phyloP scores from a whole-genome alignment of 2,888 invertebrate genomes.

The Listrodromus nycthemerus region DNA sequence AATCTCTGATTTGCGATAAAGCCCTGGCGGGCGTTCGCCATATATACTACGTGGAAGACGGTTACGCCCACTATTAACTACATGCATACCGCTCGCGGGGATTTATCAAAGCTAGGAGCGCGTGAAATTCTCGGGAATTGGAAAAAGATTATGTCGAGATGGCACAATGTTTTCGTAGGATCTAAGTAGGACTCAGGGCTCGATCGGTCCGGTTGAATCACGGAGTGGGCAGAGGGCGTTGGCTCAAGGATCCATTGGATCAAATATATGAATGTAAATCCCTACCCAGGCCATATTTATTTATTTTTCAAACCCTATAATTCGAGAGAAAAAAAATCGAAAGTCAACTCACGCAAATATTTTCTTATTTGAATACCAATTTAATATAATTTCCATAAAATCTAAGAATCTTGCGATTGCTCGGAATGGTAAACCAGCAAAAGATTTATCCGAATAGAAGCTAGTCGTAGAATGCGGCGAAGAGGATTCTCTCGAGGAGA shows the following conservation, averaged over 20 bases:
- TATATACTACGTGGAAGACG: conserved; percentile 62
- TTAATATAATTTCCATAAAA: conserved; percentile 18
- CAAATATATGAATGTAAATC: background rate
- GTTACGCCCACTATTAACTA: conserved; percentile 76
- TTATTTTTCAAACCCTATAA: background rate
- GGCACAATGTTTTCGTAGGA: background rate
- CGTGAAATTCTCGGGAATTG: conserved; percentile 65
- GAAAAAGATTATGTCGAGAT: conserved; percentile 32
- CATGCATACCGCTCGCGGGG: conserved; percentile 72
- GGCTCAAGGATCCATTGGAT: background rate
- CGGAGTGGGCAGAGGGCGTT: background rate
- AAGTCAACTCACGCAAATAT: background rate
- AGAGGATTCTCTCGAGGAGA: conserved; percentile 34
- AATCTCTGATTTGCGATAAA: conserved; percentile 70
- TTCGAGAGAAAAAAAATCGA: background rate
- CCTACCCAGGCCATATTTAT: background rate
- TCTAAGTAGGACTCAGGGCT: background rate
- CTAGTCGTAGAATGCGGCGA: conserved; percentile 30
- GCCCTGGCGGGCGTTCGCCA: conserved; percentile 70
- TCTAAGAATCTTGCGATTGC: background rate
- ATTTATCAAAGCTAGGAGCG: conserved; percentile 66
- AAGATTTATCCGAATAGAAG: conserved; percentile 19
- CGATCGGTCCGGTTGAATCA: background rate
- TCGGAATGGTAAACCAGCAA: background rate
- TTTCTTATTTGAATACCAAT: background rate